These are phyloP conservation scores for Cheilosia soror DNA, from an alignment of 2,888 invertebrate genomes.

Conservation along the genomic window DNA sequence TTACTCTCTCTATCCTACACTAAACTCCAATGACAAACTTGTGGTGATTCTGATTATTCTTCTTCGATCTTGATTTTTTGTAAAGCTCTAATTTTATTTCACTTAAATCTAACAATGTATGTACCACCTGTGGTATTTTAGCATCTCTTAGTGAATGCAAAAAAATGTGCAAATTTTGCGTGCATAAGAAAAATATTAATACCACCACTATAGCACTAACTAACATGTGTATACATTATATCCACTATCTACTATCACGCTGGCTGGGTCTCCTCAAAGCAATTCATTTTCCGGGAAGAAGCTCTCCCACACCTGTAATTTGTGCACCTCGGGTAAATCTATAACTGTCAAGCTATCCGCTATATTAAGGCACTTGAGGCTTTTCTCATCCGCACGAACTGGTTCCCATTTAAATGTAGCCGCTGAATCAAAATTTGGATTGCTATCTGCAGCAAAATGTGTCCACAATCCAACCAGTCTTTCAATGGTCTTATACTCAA, in stretches of 20 bases:
- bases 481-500: constrained; percentile 82
- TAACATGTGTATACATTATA: not conserved
- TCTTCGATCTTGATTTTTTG: constrained; percentile 9
- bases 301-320: constrained; percentile 82
- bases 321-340: constrained; percentile 81
- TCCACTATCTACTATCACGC: constrained; percentile 48
- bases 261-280: constrained; percentile 46
- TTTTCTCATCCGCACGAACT: constrained; percentile 77
- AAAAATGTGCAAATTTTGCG: constrained; percentile 41
- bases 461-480: constrained; percentile 82
- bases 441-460: constrained; percentile 80
- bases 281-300: constrained; percentile 80
- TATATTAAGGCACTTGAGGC: constrained; percentile 83
- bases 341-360: constrained; percentile 81
- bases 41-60: not conserved
- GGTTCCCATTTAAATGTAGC: constrained; percentile 80
- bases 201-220: not conserved
- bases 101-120: constrained; percentile 41
- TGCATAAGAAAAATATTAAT: constrained; percentile 16
- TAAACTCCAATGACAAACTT: constrained; percentile 3
- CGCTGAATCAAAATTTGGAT: constrained; percentile 81
- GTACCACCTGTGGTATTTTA: constrained; percentile 23
- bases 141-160: constrained; percentile 57
- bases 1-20: constrained; percentile 1
- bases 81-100: constrained; percentile 47